phyloP scores from a whole-genome alignment of 64 coral and sea anemone species.

The Orbicella faveolata region DNA sequence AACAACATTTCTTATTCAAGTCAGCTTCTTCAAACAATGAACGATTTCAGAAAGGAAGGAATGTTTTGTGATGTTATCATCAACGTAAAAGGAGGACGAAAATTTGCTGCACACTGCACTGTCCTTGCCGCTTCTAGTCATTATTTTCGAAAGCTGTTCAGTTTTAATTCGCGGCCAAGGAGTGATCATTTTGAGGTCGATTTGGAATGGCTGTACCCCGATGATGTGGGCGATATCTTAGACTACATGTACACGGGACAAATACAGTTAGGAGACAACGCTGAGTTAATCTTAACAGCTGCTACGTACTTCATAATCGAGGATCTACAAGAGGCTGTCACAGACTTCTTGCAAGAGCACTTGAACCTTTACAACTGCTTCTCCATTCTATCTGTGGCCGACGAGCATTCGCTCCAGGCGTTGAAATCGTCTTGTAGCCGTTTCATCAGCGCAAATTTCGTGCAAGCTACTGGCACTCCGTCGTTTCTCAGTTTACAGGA shows the following conservation, averaged over 20 bases:
- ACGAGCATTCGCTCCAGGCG: not conserved
- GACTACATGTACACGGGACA: constrained; percentile 64
- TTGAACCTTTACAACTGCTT: not conserved
- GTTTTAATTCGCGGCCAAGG: constrained; percentile 27
- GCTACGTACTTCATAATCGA: constrained; percentile 12
- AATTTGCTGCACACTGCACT: constrained; percentile 38
- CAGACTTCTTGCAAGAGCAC: not conserved
- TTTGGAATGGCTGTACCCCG: constrained; percentile 17
- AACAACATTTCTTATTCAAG: not conserved
- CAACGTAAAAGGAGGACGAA: not conserved
- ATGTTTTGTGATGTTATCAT: constrained; percentile 34
- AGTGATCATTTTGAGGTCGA: constrained; percentile 1
- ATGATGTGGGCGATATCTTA: constrained; percentile 40
- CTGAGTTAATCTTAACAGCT: constrained; percentile 31
- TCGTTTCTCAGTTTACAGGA: not conserved
- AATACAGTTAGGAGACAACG: constrained; percentile 21
- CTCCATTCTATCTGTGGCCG: not conserved
- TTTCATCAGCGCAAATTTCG: not conserved
- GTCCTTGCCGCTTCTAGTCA: constrained; percentile 41
- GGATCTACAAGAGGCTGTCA: not conserved
- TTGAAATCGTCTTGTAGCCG: not conserved
- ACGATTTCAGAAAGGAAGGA: not conserved
- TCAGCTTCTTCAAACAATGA: not conserved
- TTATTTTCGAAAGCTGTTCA: constrained; percentile 44
- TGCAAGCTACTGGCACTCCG: not conserved